phyloP scores from a whole-genome alignment of 30 jellyfish, hydroid and myxozoan genomes.

The Cassiopea xamachana region DNA sequence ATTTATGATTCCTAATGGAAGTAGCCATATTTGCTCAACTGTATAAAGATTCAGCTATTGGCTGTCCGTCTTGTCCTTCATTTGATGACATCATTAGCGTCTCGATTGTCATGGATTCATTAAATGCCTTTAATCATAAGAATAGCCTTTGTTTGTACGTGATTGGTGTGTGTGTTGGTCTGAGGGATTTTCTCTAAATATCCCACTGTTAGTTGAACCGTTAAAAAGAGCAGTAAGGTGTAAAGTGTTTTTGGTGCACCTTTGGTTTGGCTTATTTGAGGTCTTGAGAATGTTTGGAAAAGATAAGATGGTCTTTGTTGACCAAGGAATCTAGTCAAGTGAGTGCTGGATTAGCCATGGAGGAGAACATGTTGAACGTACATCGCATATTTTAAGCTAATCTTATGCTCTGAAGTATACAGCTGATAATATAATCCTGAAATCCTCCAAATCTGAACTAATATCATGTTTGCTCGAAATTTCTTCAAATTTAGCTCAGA shows the following conservation, averaged over 20 bases:
- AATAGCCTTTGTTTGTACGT: conserved; percentile 18
- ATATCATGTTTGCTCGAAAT: conserved; percentile 60
- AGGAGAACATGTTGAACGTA: conserved; percentile 16
- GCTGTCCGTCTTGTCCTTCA: neutral
- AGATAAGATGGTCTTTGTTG: conserved; percentile 59
- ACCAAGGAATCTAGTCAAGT: conserved; percentile 58
- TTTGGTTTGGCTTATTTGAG: conserved; percentile 57
- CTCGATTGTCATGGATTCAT: conserved; percentile 18
- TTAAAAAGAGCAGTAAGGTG: conserved; percentile 44
- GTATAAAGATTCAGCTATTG: neutral
- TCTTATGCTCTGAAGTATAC: conserved; percentile 56
- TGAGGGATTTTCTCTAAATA: neutral
- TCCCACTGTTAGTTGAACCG: conserved; percentile 24
- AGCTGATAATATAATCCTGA: conserved; percentile 52
- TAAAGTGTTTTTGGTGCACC: conserved; percentile 59
- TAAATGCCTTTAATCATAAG: conserved; percentile 1
- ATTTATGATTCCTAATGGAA: no score
- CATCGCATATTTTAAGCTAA: conserved; percentile 54
- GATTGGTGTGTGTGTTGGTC: neutral
- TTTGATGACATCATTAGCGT: neutral
- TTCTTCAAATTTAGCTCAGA: conserved; percentile 63
- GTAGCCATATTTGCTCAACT: no score
- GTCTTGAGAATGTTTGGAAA: conserved; percentile 69
- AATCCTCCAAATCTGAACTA: conserved; percentile 61
- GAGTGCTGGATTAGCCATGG: conserved; percentile 50